A percentile compares a stretch with the other conserved stretches of the same genome.
Evolutionary conservation across 2,888 invertebrate genomes (phyloP).

Genomic region (Rhingia campestris): DNA sequence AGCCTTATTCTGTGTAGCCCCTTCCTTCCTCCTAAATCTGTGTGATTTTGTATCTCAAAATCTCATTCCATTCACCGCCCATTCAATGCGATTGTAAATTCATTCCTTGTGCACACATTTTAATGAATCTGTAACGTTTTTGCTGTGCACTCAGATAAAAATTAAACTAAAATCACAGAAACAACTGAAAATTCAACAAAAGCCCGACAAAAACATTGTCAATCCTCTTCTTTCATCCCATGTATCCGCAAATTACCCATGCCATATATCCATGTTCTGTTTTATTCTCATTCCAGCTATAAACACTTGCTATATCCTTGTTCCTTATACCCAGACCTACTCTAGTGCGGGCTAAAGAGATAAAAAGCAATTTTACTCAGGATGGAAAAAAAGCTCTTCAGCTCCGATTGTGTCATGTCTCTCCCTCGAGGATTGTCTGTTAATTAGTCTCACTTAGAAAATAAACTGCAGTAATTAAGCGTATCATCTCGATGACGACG

Average conservation of each 20-base stretch:
- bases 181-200: conserved; percentile 65
- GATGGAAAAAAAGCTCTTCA: conserved; percentile 32
- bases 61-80: neutral
- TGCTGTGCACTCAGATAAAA: conserved; percentile 70
- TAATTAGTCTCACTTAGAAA: conserved; percentile 83
- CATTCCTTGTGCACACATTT: conserved; percentile 71
- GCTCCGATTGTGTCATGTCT: conserved; percentile 66
- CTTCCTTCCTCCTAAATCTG: too few relatives aligned
- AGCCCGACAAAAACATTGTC: conserved; percentile 53
- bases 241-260: conserved; percentile 69
- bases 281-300: neutral
- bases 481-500: conserved; percentile 75
- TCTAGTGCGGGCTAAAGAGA: neutral
- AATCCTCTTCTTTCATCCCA: conserved; percentile 46
- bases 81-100: conserved; percentile 66
- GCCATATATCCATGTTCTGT: conserved; percentile 28
- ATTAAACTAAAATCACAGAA: conserved; percentile 74
- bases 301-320: too few relatives aligned
- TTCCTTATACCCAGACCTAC: neutral
- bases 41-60: too few relatives aligned
- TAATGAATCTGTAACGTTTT: conserved; percentile 73
- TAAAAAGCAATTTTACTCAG: conserved; percentile 23
- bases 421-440: conserved; percentile 78
- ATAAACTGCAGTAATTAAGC: conserved; percentile 83
- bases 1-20: too few relatives aligned